Conservation (phyloP, 1,140 invertebrate genomes). For the Sinonovacula constricta region DNA sequence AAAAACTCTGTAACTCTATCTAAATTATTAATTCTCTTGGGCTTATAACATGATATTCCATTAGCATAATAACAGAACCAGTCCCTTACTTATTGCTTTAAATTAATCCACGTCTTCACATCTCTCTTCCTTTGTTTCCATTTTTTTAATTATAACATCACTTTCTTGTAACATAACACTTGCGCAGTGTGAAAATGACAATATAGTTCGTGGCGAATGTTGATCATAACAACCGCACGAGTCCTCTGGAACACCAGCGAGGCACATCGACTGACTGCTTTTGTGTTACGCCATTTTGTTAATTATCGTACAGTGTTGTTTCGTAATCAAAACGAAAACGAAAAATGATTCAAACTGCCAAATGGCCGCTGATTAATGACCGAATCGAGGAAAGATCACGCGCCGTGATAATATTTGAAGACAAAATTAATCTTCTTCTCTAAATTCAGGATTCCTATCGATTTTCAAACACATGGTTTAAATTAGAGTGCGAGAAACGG, state of each 20-base stretch:
- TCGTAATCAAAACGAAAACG: slow-evolving; percentile 51
- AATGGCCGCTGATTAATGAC: slow-evolving; percentile 44
- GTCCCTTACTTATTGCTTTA: too few species aligned
- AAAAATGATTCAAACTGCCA: slow-evolving; percentile 50
- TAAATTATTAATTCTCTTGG: too few species aligned
- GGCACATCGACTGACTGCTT: slow-evolving; percentile 41
- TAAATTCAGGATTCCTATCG: slow-evolving; percentile 2
- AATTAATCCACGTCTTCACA: too few species aligned
- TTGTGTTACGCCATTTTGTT: slow-evolving; percentile 54
- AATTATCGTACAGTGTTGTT: slow-evolving; percentile 48
- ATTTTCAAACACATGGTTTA: not conserved
- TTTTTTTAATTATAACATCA: too few species aligned
- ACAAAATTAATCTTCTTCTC: slow-evolving; percentile 43
- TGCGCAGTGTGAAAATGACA: too few species aligned
- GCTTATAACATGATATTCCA: too few species aligned
- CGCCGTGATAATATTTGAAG: slow-evolving; percentile 45
- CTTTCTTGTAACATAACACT: too few species aligned
- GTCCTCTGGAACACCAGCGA: slow-evolving; percentile 6
- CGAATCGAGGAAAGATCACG: slow-evolving; percentile 19
- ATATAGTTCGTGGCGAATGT: too few species aligned
- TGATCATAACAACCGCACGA: too few species aligned
- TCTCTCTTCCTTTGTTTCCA: too few species aligned
- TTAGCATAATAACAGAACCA: too few species aligned
- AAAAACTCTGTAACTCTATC: too few species aligned
- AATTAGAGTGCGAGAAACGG: not conserved